phyloP scores from a whole-genome alignment of 2,888 invertebrate genomes.

The Dastarcus helophoroides region DNA sequence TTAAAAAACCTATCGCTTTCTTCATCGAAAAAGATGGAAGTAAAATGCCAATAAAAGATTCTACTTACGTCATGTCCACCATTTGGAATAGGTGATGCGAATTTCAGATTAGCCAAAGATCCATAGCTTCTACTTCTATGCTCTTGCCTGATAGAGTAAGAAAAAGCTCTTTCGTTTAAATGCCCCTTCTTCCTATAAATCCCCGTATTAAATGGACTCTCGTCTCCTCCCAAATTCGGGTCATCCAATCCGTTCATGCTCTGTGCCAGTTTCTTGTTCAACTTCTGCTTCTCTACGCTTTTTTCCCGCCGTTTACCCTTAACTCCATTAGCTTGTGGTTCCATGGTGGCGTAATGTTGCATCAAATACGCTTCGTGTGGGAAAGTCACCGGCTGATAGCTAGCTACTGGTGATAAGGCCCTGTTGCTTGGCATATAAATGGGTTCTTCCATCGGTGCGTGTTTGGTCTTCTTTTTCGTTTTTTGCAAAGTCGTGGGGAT shows the following conservation, averaged over 20 bases:
- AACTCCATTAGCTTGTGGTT: slow-evolving; percentile 25
- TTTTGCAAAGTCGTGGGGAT: slow-evolving; percentile 45
- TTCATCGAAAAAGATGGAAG: no score
- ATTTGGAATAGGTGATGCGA: slow-evolving; percentile 57
- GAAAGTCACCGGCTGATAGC: slow-evolving; percentile 45
- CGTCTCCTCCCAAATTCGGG: slow-evolving; percentile 33
- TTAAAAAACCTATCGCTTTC: no score
- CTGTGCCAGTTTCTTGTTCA: slow-evolving; percentile 52
- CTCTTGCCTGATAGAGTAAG: slow-evolving; percentile 87
- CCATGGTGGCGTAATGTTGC: slow-evolving; percentile 47
- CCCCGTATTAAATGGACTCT: slow-evolving; percentile 62
- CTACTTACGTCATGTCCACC: slow-evolving; percentile 35
- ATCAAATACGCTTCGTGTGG: slow-evolving; percentile 47
- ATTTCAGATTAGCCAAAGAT: slow-evolving; percentile 81
- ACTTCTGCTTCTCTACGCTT: slow-evolving; percentile 36
- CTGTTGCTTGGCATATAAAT: slow-evolving; percentile 46
- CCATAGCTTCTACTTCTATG: slow-evolving; percentile 88
- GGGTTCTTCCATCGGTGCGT: slow-evolving; percentile 45
- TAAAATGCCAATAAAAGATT: no score
- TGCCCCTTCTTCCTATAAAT: slow-evolving; percentile 87
- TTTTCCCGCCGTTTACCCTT: slow-evolving; percentile 49
- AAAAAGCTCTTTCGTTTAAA: slow-evolving; percentile 84
- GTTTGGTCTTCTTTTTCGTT: slow-evolving; percentile 41
- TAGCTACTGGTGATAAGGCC: slow-evolving; percentile 45
- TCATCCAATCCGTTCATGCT: slow-evolving; percentile 55